Evolutionary conservation across 2,888 invertebrate genomes (phyloP), one percentile per base, ranked within the genome.

Genomic region (Oligia fasciuncula): DNA sequence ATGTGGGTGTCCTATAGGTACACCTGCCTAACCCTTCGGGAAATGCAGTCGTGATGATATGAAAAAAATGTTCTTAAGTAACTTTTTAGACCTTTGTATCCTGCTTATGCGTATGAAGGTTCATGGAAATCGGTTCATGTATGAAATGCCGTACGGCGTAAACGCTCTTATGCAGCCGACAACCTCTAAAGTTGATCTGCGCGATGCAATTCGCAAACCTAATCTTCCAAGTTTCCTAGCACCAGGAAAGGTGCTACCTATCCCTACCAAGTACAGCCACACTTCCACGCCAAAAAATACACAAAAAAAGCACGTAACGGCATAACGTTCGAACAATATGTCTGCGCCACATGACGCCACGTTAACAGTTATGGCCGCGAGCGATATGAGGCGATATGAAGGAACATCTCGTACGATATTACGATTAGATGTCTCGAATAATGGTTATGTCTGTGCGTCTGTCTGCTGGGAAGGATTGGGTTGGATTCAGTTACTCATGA

Each of bases 321-420:
- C 69, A 35, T 66, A 80, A 71, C 63, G 67, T 68, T 67, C 29
- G 6, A 57, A 57, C 71, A 78, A 84, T 84, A 84, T 81, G 83
- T 83, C 77, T 73, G 43, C 75, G 35, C 84, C 81, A 75, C 69
- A 76, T 84, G 84, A 78, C 81, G 75, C 78, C 66, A 2, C 74
- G 49, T 70, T 75, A 75, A 84, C 80, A 40, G 83, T 83, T 80
- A 83, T 71, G 14, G 51, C 51, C 29, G 40, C 49, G n/a, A 79
- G 54, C 77, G 71, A 70, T 78, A 77, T 51, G 62, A 63, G 17
- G 43, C 73, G 57, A 67, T 79, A 74, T 82, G 79, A 72, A 79
- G 35, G n/a, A 65, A 81, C 62, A 65, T 72, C 74, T 60, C 49
- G 40, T 69, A 51, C 23, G 40, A 68, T 73, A 35, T 65, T 62